Percentiles rank a stretch among this genome's conserved stretches.
Evolutionary conservation across 2,113 vertebrate species (phyloP).

Genomic region (Pseudopodoces humilis): DNA sequence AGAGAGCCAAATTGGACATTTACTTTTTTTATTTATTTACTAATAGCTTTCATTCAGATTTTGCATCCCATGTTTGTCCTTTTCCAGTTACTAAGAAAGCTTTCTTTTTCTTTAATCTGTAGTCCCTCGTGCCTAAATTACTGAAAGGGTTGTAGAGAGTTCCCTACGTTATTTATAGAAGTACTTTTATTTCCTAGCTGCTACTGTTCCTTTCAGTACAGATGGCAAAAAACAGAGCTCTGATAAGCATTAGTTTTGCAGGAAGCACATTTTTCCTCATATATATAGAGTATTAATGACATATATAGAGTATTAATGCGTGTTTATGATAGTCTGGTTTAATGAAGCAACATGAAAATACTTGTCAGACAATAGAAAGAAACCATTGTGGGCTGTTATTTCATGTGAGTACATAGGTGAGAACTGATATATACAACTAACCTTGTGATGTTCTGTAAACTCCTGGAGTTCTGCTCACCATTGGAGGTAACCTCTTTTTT

Average conservation of each 20-base stretch:
- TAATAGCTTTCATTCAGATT: neutral
- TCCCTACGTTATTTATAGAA: constrained; percentile 16
- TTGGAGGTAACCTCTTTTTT: neutral
- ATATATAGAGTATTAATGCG: neutral
- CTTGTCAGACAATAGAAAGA: neutral
- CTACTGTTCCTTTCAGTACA: neutral
- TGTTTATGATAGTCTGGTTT: neutral
- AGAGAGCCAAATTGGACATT: neutral
- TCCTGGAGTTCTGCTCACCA: neutral
- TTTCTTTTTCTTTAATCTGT: neutral
- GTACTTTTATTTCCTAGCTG: neutral
- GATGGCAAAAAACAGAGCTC: neutral
- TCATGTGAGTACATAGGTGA: neutral
- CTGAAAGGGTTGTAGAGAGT: neutral
- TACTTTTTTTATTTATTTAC: neutral
- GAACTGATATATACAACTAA: neutral
- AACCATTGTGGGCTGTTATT: neutral
- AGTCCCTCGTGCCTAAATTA: neutral
- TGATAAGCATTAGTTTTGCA: neutral
- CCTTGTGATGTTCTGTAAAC: neutral
- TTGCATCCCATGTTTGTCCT: neutral
- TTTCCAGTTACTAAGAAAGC: neutral
- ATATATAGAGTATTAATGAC: neutral
- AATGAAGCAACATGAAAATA: neutral
- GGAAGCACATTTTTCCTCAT: neutral